These are phyloP conservation scores for Lydus trimaculatus DNA, from an alignment of 2,888 invertebrate species.

Conservation along the genomic window DNA sequence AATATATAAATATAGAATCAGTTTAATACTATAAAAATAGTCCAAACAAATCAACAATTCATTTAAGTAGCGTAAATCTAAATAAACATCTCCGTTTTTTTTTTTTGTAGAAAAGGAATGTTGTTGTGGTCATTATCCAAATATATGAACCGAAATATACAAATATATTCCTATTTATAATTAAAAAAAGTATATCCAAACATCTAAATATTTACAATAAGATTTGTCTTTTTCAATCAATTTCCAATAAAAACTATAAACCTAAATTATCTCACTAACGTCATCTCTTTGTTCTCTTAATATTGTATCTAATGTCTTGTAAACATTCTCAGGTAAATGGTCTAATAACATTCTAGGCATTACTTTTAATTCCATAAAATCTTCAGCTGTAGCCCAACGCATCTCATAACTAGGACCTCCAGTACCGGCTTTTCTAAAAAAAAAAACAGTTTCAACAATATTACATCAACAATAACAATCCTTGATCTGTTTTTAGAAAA, in stretches of 20 bases:
- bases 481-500: background rate
- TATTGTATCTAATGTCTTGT: slow-evolving; percentile 72
- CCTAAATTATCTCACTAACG: slow-evolving; percentile 50
- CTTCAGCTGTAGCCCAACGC: slow-evolving; percentile 81
- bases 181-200: background rate
- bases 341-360: slow-evolving; percentile 88
- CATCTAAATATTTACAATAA: slow-evolving; percentile 12
- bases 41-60: slow-evolving; percentile 9
- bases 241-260: background rate
- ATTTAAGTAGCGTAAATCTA: background rate
- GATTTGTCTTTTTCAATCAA: background rate
- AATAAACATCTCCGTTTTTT: background rate
- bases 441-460: no score
- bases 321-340: slow-evolving; percentile 83
- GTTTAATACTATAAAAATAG: slow-evolving; percentile 17
- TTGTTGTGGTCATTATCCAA: background rate
- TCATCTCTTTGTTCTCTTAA: slow-evolving; percentile 63
- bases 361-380: slow-evolving; percentile 82
- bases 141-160: background rate
- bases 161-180: background rate
- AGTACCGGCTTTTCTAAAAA: slow-evolving; percentile 67
- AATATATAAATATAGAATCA: slow-evolving; percentile 30
- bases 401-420: slow-evolving; percentile 75
- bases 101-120: background rate
- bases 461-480: background rate